Evolutionary conservation across 2,888 invertebrate genomes (phyloP).

Genomic region (Frankliniella intonsa): DNA sequence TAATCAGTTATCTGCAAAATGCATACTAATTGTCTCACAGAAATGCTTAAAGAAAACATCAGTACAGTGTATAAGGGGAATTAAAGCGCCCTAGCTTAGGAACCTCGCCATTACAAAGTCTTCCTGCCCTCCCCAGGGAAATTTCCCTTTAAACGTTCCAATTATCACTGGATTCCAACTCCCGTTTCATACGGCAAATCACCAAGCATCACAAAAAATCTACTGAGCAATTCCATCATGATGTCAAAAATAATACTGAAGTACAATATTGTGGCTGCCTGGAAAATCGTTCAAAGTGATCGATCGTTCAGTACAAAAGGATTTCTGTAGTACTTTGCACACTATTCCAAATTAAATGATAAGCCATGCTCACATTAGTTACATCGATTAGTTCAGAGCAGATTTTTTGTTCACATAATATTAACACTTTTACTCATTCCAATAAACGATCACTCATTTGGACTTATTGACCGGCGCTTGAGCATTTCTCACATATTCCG

Average conservation of each 20-base stretch:
- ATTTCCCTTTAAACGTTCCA: not conserved
- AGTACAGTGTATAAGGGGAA: conserved; percentile 11
- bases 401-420: not conserved
- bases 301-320: not conserved
- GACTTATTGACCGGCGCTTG: not conserved
- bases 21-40: not conserved
- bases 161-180: not conserved
- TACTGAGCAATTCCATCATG: conserved; percentile 18
- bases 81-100: not conserved
- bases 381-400: conserved; percentile 6
- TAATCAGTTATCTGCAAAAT: conserved; percentile 10
- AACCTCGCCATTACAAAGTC: not conserved
- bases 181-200: conserved; percentile 3
- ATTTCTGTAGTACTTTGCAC: not conserved
- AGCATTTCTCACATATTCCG: not conserved
- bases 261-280: not conserved
- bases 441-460: conserved; percentile 24
- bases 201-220: conserved; percentile 10
- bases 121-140: not conserved
- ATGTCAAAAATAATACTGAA: conserved; percentile 19
- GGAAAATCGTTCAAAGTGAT: not conserved
- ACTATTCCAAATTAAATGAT: not conserved
- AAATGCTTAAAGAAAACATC: conserved; percentile 12
- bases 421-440: not conserved
- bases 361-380: conserved; percentile 12